These are phyloP conservation scores for Cromileptes altivelis DNA, from an alignment of 2,113 vertebrate genomes.

Conservation along the genomic window DNA sequence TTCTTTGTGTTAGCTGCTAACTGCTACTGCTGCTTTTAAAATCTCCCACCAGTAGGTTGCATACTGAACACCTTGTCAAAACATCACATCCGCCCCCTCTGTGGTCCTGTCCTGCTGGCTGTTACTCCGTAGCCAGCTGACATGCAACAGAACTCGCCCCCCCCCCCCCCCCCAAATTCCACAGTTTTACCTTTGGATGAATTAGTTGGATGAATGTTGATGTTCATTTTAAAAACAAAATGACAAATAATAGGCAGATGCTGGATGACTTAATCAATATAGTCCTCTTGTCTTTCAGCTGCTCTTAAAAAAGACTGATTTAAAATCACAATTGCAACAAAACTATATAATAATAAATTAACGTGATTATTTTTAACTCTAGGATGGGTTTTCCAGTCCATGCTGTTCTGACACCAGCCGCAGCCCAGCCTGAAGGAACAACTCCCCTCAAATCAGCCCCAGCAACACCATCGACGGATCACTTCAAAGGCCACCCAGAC, in stretches of 20 bases:
- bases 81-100: no score
- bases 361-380: background rate
- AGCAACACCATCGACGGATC: background rate
- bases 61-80: no score
- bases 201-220: background rate
- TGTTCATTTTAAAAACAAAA: background rate
- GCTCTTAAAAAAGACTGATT: background rate
- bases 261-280: background rate
- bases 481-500: background rate
- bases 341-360: background rate
- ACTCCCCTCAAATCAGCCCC: constrained; percentile 5
- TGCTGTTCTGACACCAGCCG: constrained; percentile 17
- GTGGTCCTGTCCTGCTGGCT: no score
- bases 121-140: no score
- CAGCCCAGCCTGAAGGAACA: background rate
- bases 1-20: no score
- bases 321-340: background rate
- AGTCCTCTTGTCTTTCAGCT: background rate
- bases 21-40: no score
- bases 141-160: no score
- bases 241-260: background rate
- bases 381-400: constrained; percentile 13
- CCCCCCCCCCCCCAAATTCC: no score
- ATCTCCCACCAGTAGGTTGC: no score
- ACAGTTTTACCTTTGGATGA: no score